Evolutionary conservation across 2,797 vertebrate genomes (phyloP).

Genomic region (Rhodeus uyekii): DNA sequence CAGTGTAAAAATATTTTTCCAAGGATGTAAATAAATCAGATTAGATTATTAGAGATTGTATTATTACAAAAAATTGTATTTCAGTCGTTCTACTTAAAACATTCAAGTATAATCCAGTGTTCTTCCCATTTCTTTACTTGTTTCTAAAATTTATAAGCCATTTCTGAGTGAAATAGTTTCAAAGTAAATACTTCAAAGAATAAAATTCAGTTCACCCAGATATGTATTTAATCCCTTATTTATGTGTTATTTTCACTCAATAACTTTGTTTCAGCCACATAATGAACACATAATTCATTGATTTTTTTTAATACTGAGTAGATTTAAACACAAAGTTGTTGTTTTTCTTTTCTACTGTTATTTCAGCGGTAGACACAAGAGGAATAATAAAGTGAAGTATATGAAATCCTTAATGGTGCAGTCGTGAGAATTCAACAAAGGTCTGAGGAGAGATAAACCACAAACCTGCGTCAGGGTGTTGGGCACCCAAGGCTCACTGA

Average conservation of each 20-base stretch:
- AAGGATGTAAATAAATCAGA: background rate
- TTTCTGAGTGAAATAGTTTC: background rate
- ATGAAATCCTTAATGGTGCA: background rate
- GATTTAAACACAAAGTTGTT: background rate
- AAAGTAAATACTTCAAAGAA: background rate
- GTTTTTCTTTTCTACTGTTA: background rate
- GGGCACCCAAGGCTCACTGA: background rate
- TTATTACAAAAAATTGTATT: background rate
- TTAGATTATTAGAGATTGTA: background rate
- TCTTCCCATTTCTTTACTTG: background rate
- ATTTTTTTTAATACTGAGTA: background rate
- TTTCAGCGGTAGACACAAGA: background rate
- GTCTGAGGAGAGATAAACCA: too few species aligned
- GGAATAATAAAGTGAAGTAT: too few species aligned
- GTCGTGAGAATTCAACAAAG: too few species aligned
- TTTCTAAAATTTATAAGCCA: background rate
- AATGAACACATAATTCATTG: background rate
- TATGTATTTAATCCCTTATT: background rate
- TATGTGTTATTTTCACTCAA: background rate
- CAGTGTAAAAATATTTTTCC: background rate
- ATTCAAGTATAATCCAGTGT: background rate
- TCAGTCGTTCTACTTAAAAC: background rate
- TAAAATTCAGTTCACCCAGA: too few species aligned
- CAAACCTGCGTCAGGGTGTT: too few species aligned
- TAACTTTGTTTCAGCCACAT: background rate